phyloP scores from a whole-genome alignment of 2,797 vertebrate species.

The Hypotaenidia okinawae region DNA sequence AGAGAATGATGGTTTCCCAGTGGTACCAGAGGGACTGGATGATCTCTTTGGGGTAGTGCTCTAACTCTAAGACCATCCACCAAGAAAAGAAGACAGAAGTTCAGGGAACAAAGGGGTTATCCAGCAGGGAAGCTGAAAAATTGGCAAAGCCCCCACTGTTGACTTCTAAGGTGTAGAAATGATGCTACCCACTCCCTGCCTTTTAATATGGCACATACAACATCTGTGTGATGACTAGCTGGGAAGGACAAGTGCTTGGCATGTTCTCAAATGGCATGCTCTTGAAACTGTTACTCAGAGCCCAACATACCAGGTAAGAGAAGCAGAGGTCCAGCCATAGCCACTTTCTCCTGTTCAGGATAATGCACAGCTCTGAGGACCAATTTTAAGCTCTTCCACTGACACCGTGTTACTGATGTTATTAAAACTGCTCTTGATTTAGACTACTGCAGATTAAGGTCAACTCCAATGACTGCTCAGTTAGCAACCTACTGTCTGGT shows the following conservation, averaged over 20 bases:
- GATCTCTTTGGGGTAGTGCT: neutral
- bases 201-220: neutral
- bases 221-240: neutral
- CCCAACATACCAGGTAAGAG: accelerated
- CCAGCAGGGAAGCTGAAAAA: neutral
- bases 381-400: neutral
- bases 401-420: neutral
- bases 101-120: neutral
- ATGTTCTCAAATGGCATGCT: neutral
- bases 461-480: neutral
- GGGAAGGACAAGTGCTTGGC: neutral
- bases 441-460: neutral
- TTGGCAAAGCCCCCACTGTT: neutral
- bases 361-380: neutral
- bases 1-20: neutral
- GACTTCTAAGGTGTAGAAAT: neutral
- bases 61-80: neutral
- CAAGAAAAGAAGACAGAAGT: neutral
- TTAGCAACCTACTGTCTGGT: neutral
- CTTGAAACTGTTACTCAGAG: neutral
- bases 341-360: neutral
- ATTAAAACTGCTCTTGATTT: neutral
- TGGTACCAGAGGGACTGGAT: neutral
- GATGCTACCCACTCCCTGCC: neutral
- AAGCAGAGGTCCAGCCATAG: neutral